A percentile compares a stretch with the other conserved stretches of the same genome.
These are phyloP conservation scores for Bombus sylvicola DNA, from an alignment of 1,140 invertebrate species.

Conservation along the genomic window DNA sequence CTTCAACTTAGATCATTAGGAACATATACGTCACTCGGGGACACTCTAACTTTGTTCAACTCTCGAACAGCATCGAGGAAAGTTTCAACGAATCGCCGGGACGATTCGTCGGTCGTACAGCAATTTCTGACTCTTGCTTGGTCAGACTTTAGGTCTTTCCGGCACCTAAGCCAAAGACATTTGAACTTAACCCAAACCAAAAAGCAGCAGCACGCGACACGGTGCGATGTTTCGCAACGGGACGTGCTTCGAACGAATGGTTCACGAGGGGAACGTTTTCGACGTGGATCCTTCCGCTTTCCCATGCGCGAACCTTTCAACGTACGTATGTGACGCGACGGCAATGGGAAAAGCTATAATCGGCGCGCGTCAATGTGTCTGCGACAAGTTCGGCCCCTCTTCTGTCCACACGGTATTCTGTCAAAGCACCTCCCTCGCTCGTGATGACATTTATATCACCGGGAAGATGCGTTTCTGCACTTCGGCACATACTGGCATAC, in stretches of 20 bases:
- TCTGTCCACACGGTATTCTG: slow-evolving; percentile 25
- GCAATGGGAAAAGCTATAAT: slow-evolving; percentile 19
- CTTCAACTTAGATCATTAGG: slow-evolving; percentile 9
- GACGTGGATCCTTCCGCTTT: neutral
- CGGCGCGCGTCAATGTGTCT: slow-evolving; percentile 7
- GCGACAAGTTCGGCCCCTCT: slow-evolving; percentile 17
- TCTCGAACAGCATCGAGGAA: neutral
- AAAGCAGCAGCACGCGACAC: neutral
- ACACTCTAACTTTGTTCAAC: neutral
- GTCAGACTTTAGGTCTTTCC: neutral
- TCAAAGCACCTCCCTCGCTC: slow-evolving; percentile 29
- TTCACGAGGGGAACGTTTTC: neutral
- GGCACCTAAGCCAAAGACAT: too few species aligned
- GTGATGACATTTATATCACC: slow-evolving; percentile 61
- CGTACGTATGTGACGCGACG: slow-evolving; percentile 1
- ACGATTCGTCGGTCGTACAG: neutral
- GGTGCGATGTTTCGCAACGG: neutral
- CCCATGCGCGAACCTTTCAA: neutral
- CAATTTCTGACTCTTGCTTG: neutral
- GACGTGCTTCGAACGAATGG: too few species aligned
- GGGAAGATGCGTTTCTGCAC: slow-evolving; percentile 48
- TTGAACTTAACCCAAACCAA: too few species aligned
- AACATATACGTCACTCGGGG: neutral
- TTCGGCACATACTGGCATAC: slow-evolving; percentile 55
- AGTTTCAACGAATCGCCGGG: neutral